A percentile compares a stretch with the other conserved stretches of the same genome.
Evolutionary conservation across 2,797 vertebrate species (phyloP).

Genomic region (Enteromius fasciolatus): DNA sequence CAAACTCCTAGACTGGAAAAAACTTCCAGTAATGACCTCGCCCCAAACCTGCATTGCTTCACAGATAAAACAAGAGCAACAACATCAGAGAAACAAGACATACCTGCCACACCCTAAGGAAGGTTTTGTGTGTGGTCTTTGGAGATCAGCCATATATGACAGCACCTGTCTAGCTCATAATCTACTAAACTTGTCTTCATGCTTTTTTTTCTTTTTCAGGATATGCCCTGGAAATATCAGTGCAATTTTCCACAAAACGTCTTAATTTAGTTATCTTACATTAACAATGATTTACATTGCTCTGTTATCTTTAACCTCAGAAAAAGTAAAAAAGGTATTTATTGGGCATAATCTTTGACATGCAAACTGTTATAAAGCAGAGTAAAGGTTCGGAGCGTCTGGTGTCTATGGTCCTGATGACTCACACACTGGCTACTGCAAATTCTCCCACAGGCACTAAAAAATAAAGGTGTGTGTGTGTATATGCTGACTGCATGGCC

Average conservation of each 20-base stretch:
- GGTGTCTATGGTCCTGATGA: constrained; percentile 43
- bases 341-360: background rate
- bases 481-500: constrained; percentile 38
- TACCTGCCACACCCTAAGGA: constrained; percentile 66
- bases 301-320: background rate
- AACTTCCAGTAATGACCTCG: constrained; percentile 44
- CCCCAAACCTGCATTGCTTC: constrained; percentile 57
- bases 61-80: constrained; percentile 42
- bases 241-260: background rate
- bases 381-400: constrained; percentile 29
- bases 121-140: constrained; percentile 41
- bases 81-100: constrained; percentile 49
- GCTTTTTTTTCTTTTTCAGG: background rate
- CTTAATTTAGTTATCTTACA: background rate
- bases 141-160: constrained; percentile 21
- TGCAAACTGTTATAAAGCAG: constrained; percentile 9
- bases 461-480: constrained; percentile 59
- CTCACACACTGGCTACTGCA: constrained; percentile 23
- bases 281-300: background rate
- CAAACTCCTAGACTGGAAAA: constrained; percentile 39
- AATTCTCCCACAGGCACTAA: constrained; percentile 51
- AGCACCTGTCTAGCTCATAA: constrained; percentile 54
- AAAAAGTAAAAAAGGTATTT: background rate
- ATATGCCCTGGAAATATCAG: background rate
- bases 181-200: background rate